phyloP scores from a whole-genome alignment of 2,113 vertebrate species.

The Xiphophorus couchianus region DNA sequence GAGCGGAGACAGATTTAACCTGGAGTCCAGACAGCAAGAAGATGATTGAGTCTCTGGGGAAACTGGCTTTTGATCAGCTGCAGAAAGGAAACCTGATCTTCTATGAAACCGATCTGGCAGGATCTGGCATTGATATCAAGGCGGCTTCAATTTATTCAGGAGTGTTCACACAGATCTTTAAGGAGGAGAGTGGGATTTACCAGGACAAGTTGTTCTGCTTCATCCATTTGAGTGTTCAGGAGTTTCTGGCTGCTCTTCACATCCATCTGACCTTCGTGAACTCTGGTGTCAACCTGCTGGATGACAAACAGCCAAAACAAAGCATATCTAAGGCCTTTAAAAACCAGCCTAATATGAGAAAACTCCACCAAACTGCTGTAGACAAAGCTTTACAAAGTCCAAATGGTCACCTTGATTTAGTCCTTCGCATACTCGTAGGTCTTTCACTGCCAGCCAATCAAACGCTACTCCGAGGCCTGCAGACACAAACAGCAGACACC shows the following conservation, averaged over 20 bases:
- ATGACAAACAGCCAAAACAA: not conserved
- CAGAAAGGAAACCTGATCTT: slow-evolving; percentile 24
- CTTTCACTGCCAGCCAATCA: slow-evolving; percentile 40
- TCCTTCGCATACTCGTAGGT: slow-evolving; percentile 47
- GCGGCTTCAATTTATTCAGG: slow-evolving; percentile 18
- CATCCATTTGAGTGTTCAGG: slow-evolving; percentile 55
- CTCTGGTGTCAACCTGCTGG: slow-evolving; percentile 31
- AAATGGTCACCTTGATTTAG: slow-evolving; percentile 41
- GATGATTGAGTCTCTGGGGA: slow-evolving; percentile 28
- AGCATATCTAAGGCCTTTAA: not conserved
- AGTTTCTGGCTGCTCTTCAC: slow-evolving; percentile 62
- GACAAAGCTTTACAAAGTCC: slow-evolving; percentile 35
- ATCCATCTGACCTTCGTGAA: slow-evolving; percentile 43
- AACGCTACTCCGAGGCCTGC: not conserved
- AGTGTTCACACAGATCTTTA: slow-evolving; percentile 40
- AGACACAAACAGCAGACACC: not conserved
- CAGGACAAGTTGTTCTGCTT: slow-evolving; percentile 44
- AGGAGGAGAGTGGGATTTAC: slow-evolving; percentile 28
- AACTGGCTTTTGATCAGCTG: slow-evolving; percentile 38
- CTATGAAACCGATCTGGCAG: slow-evolving; percentile 3
- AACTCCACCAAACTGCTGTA: slow-evolving; percentile 31
- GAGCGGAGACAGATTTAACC: slow-evolving; percentile 10
- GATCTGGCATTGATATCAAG: not conserved
- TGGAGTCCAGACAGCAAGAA: slow-evolving; percentile 28
- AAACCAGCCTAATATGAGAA: not conserved